Base-by-base conservation (phyloP, 2,797 vertebrate genomes). In the Emydoidea blandingii region DNA sequence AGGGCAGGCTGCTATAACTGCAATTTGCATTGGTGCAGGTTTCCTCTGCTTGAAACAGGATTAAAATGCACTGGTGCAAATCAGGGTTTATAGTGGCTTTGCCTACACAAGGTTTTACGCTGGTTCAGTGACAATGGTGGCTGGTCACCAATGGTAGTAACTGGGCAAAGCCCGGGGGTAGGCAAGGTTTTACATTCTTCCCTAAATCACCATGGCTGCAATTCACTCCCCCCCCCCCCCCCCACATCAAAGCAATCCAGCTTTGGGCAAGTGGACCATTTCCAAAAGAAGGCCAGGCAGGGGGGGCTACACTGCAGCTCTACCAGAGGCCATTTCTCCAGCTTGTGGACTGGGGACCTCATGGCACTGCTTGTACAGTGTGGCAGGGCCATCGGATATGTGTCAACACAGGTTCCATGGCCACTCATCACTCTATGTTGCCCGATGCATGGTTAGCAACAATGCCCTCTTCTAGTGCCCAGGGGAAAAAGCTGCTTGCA, bases 21-120 rank as follows among this genome's bases (percentile, higher is more conserved):
- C 76, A 81, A 81, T 91, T 93, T 95, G 65, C 18, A 29, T 90
- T 91, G 93, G 37, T 68, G 83, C 49, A 79, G 86, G 92, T 87
- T 50, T 86, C 0, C 89, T 95, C 94, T 95, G 52, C 81, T 90
- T 91, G 89, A 52, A 27, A 37, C 34, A 27, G 18, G 14, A n/a
- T 86, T 79, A 80, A 54, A 92, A 92, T n/a, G 29, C 12, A 29
- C 27, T 59, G 56, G 21, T 65, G 79, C 65, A 90, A 92, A 95
- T 92, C 85, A 89, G 83, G 37, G 3, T 44, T 79, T 12, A 31
- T 3, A 57, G 8, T 44, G 34, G 74, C 76, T 91, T 91, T 41
- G 1, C 1, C 4, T 19, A 0, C 1, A 44, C 3, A 31, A 19
- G 18, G 49, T 1, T 37, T 90, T 76, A 3, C 52, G 34, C 86